A percentile compares a stretch with the other conserved stretches of the same genome.
Evolutionary conservation across 2,888 invertebrate genomes (phyloP).

Genomic region (Hylaea fasciaria): DNA sequence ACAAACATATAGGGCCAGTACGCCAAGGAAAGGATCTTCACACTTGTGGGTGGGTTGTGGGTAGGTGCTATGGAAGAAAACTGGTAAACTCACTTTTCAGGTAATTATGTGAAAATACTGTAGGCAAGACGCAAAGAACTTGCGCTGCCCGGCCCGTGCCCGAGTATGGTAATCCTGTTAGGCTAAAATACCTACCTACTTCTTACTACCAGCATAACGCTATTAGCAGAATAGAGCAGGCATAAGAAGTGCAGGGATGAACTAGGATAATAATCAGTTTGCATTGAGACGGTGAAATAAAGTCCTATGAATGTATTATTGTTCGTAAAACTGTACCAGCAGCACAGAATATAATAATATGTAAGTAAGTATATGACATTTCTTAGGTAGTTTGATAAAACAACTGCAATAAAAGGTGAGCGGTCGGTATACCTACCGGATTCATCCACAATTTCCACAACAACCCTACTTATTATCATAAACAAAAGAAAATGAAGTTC

Average conservation of each 20-base stretch:
- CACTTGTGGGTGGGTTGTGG: no score
- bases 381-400: no score
- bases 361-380: no score
- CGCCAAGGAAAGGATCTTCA: no score
- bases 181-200: constrained; percentile 55
- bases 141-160: constrained; percentile 23
- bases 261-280: constrained; percentile 23
- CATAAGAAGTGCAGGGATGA: constrained; percentile 57
- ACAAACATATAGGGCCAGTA: no score
- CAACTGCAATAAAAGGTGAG: no score
- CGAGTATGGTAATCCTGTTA: constrained; percentile 69
- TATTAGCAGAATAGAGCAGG: constrained; percentile 64
- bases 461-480: no score
- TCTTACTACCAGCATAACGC: constrained; percentile 69
- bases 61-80: no score
- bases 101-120: neutral
- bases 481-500: no score
- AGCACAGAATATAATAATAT: neutral
- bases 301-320: neutral
- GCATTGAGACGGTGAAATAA: neutral
- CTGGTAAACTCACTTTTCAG: neutral
- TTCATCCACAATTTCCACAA: no score
- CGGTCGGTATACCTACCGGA: no score
- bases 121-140: constrained; percentile 15
- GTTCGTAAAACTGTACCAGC: neutral